phyloP scores from a whole-genome alignment of 1,140 invertebrate species.

The Eubasilissa regina region DNA sequence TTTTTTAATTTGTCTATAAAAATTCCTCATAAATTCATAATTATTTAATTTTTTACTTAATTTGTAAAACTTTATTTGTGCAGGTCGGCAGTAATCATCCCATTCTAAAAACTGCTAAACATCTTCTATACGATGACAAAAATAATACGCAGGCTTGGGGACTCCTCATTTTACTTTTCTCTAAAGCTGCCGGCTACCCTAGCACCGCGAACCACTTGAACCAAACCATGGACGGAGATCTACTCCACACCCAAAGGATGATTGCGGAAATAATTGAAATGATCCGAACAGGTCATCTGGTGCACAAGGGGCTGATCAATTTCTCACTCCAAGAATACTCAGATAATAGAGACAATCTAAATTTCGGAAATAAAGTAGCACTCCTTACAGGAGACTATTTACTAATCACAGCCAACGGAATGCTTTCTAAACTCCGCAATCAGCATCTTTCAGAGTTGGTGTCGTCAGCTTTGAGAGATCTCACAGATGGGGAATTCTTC shows the following conservation, averaged over 20 bases:
- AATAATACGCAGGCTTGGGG: conserved; percentile 92
- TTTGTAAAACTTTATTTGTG: conserved; percentile 13
- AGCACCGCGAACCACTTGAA: conserved; percentile 68
- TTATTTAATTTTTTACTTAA: neutral
- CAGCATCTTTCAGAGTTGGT: conserved; percentile 88
- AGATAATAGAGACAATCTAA: conserved; percentile 75
- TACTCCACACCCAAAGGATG: conserved; percentile 83
- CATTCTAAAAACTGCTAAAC: conserved; percentile 89
- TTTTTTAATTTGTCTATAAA: no score
- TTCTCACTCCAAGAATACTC: conserved; percentile 73
- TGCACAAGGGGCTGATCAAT: conserved; percentile 91
- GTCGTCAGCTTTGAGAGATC: conserved; percentile 84
- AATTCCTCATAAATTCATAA: no score
- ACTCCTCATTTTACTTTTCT: conserved; percentile 87
- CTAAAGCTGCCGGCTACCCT: conserved; percentile 84
- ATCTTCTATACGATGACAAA: conserved; percentile 86
- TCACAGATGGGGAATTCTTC: conserved; percentile 89
- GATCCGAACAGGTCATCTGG: conserved; percentile 93
- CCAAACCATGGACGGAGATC: conserved; percentile 78
- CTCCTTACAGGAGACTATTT: conserved; percentile 91
- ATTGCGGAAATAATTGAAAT: conserved; percentile 95
- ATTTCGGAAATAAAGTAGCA: conserved; percentile 93
- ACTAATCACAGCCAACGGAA: conserved; percentile 86
- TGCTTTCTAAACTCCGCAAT: conserved; percentile 80
- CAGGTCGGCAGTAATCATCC: conserved; percentile 90